Evolutionary conservation across 2,888 invertebrate genomes (phyloP).

Genomic region (Xestia c-nigrum): DNA sequence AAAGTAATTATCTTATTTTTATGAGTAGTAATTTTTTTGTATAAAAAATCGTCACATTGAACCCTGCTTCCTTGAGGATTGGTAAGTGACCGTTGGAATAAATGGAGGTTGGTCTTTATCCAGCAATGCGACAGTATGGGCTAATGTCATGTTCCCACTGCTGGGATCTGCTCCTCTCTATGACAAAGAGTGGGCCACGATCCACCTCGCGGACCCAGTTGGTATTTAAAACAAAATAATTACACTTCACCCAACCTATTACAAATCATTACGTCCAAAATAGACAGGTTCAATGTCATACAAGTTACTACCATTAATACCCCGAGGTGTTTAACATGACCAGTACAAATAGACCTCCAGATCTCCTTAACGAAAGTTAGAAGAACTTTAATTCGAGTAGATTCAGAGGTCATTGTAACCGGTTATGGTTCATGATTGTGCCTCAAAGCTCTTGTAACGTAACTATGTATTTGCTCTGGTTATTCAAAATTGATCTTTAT

Average conservation of each 20-base stretch:
- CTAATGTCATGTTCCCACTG: neutral
- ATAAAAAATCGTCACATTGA: too few relatives aligned
- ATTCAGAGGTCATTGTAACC: slow-evolving; percentile 70
- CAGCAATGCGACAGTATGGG: too few relatives aligned
- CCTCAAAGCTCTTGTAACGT: slow-evolving; percentile 64
- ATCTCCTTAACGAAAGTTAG: slow-evolving; percentile 52
- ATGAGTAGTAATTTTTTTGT: too few relatives aligned
- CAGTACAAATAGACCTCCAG: slow-evolving; percentile 60
- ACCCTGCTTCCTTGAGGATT: too few relatives aligned
- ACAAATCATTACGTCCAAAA: slow-evolving; percentile 74
- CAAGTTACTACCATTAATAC: slow-evolving; percentile 64
- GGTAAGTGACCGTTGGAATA: too few relatives aligned
- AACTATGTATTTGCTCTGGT: slow-evolving; percentile 59
- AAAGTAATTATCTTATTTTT: too few relatives aligned
- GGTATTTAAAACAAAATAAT: slow-evolving; percentile 51
- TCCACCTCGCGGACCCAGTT: neutral
- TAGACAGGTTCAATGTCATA: slow-evolving; percentile 70
- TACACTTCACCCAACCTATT: slow-evolving; percentile 67
- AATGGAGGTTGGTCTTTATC: too few relatives aligned
- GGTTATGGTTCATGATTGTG: slow-evolving; percentile 75
- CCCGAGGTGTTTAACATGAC: slow-evolving; percentile 69
- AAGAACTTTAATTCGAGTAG: slow-evolving; percentile 52
- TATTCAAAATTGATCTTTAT: slow-evolving; percentile 62
- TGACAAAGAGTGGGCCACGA: neutral
- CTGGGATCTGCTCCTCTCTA: neutral